Evolutionary conservation across 2,113 vertebrate species (phyloP), one percentile per base, ranked within the genome.

Genomic region (human (Homo sapiens)): DNA sequence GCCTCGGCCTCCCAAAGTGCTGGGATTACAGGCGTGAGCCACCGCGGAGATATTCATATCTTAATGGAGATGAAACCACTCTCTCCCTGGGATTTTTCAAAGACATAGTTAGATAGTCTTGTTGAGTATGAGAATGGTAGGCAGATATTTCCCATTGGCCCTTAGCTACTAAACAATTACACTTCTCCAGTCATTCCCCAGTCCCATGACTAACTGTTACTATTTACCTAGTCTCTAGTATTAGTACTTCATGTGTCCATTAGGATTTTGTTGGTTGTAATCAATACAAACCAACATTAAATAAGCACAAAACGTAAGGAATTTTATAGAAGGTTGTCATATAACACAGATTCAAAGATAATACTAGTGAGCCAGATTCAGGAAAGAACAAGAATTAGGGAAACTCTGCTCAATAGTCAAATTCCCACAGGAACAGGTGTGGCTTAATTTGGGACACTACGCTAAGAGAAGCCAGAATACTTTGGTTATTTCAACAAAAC

Each of bases 1-100:
- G n/a, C n/a, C n/a, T n/a, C n/a, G n/a, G n/a, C n/a, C n/a, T n/a
- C n/a, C n/a, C n/a, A n/a, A n/a, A n/a, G n/a, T n/a, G n/a, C n/a
- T n/a, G n/a, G n/a, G n/a, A n/a, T n/a, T n/a, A n/a, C n/a, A n/a
- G n/a, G n/a, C n/a, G n/a, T n/a, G n/a, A n/a, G n/a, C n/a, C n/a
- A n/a, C n/a, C n/a, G n/a, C n/a, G n/a, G 72, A 90, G 57, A 94
- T 95, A 91, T 70, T 91, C 25, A 83, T 61, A 50, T 66, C 87
- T 59, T 35, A 91, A 61, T 75, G 43, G 73, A 97, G 89, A 91
- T 94, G 93, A 97, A 95, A 55, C 16, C 4, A 89, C 12, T 93
- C 32, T 35, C 32, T 68, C n/a, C 57, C 17, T 82, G 23, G 16
- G 70, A 84, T 66, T 75, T 87, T 87, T 89, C 64, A 79, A 92